Evolutionary conservation across 2,797 vertebrate genomes (phyloP).

Genomic region (Pangasius macronema): DNA sequence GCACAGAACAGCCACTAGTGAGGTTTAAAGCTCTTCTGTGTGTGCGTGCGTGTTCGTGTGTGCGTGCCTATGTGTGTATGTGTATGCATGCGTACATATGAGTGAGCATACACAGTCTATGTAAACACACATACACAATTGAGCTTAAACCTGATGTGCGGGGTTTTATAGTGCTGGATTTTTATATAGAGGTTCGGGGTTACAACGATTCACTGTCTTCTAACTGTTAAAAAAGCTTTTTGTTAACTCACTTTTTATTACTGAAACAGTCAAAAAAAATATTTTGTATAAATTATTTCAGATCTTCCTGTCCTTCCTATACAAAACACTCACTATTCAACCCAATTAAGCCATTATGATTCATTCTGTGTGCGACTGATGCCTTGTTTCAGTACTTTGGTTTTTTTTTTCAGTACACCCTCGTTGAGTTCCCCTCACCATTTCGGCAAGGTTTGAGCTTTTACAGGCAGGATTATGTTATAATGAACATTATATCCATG

Average conservation of each 20-base stretch:
- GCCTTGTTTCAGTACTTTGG: background rate
- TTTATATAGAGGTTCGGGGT: slow-evolving; percentile 40
- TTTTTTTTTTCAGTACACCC: no score
- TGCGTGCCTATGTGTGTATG: background rate
- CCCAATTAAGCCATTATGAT: background rate
- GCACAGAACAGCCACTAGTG: background rate
- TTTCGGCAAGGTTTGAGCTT: background rate
- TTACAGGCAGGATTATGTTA: background rate
- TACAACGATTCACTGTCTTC: background rate
- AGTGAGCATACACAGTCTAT: no score
- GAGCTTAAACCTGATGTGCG: background rate
- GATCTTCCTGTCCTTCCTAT: background rate
- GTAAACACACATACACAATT: background rate
- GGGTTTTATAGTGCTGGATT: slow-evolving; percentile 10
- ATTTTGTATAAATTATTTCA: slow-evolving; percentile 12
- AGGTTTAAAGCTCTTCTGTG: background rate
- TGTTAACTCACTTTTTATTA: slow-evolving; percentile 21
- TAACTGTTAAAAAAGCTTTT: slow-evolving; percentile 3
- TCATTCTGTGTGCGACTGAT: background rate
- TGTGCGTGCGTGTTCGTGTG: background rate
- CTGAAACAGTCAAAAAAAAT: background rate
- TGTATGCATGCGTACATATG: no score
- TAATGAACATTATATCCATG: background rate
- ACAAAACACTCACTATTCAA: background rate
- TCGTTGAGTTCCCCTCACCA: background rate